Evolutionary conservation across 2,113 vertebrate genomes (phyloP), one percentile per base, ranked within the genome.

Genomic region (Ahaetulla prasina): DNA sequence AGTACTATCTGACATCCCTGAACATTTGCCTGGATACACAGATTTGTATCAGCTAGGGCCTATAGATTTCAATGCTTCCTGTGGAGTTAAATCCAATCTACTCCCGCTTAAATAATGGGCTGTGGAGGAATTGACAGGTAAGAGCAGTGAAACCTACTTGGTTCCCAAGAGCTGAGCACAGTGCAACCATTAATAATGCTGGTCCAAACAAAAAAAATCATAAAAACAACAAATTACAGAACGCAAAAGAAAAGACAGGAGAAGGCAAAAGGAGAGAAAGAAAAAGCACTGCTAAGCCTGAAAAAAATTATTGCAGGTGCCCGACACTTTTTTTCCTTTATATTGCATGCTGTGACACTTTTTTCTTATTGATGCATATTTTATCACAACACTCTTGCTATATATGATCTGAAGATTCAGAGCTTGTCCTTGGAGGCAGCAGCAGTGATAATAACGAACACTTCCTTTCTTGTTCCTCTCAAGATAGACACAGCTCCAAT

Each of bases 361-460:
- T 68, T 87, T 88, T 60, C 60, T 85, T 96, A 96, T 93, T 97
- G 97, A 98, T 98, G 96, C 97, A 97, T 98, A 97, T 98, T 98
- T 98, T 97, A 98, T 97, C 97, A 98, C 95, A 97, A 94, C 93
- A 88, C 94, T 97, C 95, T 96, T 96, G 96, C 97, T 97, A 97
- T 97, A 97, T 97, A 97, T 97, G 97, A 97, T 97, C 97, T 96
- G 95, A 97, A 96, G 97, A 97, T 96, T 97, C 96, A 55, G 91
- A 96, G 94, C 23, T n/a, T 95, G 60, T 97, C 97, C 96, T 95
- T 0, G 0, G 96, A 96, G 97, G 96, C 94, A 94, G 94, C 53
- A 47, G 96, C 93, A 95, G 96, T 96, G 97, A 97, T 97, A 97
- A 97, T 97, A 96, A 97, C 97, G 97, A 98, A 97, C 96, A 96